phyloP scores from a whole-genome alignment of 2,888 invertebrate genomes.

The Oligia strigilis region DNA sequence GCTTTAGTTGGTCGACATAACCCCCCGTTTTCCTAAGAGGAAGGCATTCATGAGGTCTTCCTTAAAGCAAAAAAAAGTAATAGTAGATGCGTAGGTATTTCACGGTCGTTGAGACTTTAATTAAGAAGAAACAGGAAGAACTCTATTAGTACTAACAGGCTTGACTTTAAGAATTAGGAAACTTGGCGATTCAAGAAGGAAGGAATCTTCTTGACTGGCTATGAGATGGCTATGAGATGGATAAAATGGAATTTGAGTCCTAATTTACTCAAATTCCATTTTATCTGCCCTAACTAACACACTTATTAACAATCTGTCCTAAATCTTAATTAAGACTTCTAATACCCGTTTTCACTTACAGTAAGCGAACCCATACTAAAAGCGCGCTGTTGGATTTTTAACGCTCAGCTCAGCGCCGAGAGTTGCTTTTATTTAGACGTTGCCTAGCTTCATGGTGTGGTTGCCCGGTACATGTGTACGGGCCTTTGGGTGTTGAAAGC shows the following conservation, averaged over 20 bases:
- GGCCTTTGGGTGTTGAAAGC: neutral
- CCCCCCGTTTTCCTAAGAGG: neutral
- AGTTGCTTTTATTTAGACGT: neutral
- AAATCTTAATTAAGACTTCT: neutral
- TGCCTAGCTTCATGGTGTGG: too few relatives aligned
- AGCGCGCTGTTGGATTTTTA: neutral
- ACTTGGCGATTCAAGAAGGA: neutral
- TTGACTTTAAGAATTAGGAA: neutral
- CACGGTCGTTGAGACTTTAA: neutral
- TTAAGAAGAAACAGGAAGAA: constrained; percentile 20
- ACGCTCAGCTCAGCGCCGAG: neutral
- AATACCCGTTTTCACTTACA: neutral
- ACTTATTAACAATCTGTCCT: neutral
- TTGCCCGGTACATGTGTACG: too few relatives aligned
- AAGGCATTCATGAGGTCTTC: neutral
- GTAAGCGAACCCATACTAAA: neutral
- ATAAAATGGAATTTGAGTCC: too few relatives aligned
- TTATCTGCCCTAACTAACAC: neutral
- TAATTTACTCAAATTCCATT: too few relatives aligned
- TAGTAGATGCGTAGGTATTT: too few relatives aligned
- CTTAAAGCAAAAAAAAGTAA: neutral
- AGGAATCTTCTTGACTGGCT: neutral
- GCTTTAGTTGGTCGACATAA: neutral
- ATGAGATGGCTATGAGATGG: too few relatives aligned
- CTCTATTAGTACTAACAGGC: constrained; percentile 12